Percentiles rank a stretch among this genome's conserved stretches.
phyloP scores from a whole-genome alignment of 1,140 invertebrate species.

The Belonocnema kinseyi region DNA sequence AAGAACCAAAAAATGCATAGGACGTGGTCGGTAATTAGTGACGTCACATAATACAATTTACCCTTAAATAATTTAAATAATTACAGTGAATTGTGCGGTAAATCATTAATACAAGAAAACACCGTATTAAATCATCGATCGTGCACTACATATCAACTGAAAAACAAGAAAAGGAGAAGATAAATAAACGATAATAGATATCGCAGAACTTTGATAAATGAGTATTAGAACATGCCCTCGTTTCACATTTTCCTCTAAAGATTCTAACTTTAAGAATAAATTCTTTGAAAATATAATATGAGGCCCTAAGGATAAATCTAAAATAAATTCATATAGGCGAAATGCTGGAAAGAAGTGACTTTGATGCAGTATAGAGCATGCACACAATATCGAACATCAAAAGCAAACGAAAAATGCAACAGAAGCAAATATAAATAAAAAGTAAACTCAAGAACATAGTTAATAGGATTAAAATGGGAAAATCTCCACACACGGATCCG shows the following conservation, averaged over 20 bases:
- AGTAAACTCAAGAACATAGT: constrained; percentile 40
- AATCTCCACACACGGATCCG: background rate
- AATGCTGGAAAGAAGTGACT: background rate
- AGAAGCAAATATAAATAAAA: constrained; percentile 45
- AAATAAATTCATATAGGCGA: background rate
- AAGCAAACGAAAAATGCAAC: constrained; percentile 50
- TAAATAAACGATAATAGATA: constrained; percentile 2
- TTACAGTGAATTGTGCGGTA: background rate
- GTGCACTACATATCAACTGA: background rate
- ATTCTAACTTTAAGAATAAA: background rate
- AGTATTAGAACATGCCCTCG: constrained; percentile 31
- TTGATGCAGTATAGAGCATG: constrained; percentile 44
- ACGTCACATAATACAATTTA: no score
- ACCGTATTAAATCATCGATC: constrained; percentile 34
- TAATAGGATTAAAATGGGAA: constrained; percentile 26
- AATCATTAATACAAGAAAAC: constrained; percentile 35
- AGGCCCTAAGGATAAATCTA: background rate
- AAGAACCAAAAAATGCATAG: no score
- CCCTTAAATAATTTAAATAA: background rate
- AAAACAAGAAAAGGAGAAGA: constrained; percentile 19
- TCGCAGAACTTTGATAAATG: constrained; percentile 35
- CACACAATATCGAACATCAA: constrained; percentile 64
- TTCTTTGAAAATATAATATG: background rate
- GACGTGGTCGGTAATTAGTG: no score
- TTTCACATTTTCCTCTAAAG: constrained; percentile 11